Conservation (phyloP, 2,888 invertebrate genomes). For the Cepaea hortensis region DNA sequence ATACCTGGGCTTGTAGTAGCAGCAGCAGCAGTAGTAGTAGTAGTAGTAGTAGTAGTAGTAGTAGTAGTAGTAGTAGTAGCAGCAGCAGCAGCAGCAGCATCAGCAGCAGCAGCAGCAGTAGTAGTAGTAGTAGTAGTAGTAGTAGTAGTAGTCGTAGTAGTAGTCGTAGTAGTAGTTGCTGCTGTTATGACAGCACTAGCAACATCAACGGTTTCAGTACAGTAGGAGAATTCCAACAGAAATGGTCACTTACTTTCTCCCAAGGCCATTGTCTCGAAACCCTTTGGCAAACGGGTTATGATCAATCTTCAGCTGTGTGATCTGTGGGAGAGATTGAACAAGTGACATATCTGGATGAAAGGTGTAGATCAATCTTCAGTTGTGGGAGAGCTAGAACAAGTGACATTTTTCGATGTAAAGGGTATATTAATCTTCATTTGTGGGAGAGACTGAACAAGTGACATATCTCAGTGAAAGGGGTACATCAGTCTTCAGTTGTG, state of each 20-base stretch:
- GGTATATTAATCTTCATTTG: not conserved
- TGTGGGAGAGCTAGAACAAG: not conserved
- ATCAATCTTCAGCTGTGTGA: constrained; percentile 77
- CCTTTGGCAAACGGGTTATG: constrained; percentile 78
- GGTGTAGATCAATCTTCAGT: not conserved
- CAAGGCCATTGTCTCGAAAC: constrained; percentile 81
- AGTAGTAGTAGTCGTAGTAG: no score
- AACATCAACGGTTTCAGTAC: no score
- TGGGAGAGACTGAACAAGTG: no score
- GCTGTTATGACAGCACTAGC: no score
- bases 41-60: constrained; percentile 32
- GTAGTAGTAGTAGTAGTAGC: constrained; percentile 27
- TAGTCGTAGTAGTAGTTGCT: no score
- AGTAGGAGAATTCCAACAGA: not conserved
- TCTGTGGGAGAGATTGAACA: constrained; percentile 60
- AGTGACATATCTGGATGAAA: no score
- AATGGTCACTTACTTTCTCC: constrained; percentile 36
- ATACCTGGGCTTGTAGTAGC: not conserved
- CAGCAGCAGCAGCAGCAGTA: no score
- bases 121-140: no score
- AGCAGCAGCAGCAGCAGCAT: no score
- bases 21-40: constrained; percentile 20
- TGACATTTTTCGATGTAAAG: not conserved
- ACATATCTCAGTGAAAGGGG: no score
- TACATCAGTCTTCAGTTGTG: no score